Conservation (phyloP, 2,113 vertebrate species). For the Vicugna pacos region DNA sequence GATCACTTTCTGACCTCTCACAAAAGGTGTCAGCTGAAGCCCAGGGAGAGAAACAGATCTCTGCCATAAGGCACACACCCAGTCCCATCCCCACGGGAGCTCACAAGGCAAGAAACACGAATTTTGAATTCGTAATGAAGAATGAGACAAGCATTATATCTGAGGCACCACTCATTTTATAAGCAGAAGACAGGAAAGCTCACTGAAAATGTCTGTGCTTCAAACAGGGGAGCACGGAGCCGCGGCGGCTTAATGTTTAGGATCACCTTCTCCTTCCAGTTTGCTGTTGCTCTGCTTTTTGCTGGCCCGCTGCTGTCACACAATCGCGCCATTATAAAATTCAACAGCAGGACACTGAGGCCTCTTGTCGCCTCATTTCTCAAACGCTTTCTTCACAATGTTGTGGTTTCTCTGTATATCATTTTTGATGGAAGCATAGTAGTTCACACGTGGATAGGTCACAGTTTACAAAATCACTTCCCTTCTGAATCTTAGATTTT, state of each 20-base stretch:
- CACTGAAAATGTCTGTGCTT: neutral
- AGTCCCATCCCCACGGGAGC: neutral
- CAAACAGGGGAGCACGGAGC: neutral
- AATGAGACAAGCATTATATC: neutral
- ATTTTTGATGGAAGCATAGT: neutral
- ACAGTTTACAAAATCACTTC: neutral
- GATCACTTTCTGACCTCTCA: neutral
- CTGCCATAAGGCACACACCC: neutral
- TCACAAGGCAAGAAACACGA: neutral
- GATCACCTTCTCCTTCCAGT: neutral
- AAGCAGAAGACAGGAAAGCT: neutral
- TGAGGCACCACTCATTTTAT: neutral
- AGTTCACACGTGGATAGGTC: neutral
- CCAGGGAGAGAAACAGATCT: neutral
- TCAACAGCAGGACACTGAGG: neutral
- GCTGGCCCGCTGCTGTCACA: neutral
- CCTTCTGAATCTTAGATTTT: neutral
- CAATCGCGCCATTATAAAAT: neutral
- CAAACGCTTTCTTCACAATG: neutral
- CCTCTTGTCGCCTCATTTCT: neutral
- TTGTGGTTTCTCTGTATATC: neutral
- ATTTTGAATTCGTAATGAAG: conserved; percentile 35
- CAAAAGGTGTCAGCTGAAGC: neutral
- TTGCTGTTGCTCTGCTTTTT: neutral
- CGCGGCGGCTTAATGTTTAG: neutral